These are phyloP conservation scores for Nematostella vectensis DNA, from an alignment of 92 coral and sea anemone genomes.

Conservation along the genomic window DNA sequence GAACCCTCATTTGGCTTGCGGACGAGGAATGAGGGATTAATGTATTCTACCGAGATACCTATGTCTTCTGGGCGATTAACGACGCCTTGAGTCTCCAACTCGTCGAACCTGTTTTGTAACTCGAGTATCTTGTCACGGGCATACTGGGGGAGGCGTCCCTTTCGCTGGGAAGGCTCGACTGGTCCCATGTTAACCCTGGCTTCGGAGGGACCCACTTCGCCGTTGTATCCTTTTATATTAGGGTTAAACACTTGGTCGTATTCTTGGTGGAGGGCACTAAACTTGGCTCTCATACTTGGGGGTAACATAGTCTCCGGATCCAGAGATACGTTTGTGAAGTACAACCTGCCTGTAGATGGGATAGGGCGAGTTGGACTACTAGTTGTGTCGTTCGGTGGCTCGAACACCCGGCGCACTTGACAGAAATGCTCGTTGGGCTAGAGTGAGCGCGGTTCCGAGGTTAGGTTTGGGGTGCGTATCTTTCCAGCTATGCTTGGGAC, in stretches of 20 bases:
- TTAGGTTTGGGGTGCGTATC: slow-evolving; percentile 30
- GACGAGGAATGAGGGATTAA: slow-evolving; percentile 38
- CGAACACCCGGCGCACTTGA: slow-evolving; percentile 16
- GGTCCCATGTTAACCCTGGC: slow-evolving; percentile 68
- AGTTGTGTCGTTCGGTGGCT: too few relatives aligned
- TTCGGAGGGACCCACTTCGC: slow-evolving; percentile 49
- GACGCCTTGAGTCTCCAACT: slow-evolving; percentile 16
- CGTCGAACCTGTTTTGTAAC: slow-evolving; percentile 19
- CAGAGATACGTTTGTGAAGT: too few relatives aligned
- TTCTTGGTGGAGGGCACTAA: neutral
- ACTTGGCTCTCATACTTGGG: too few relatives aligned
- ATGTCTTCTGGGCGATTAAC: slow-evolving; percentile 12
- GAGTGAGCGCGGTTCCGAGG: slow-evolving; percentile 17
- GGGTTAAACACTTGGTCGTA: slow-evolving; percentile 14
- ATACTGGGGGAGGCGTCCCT: slow-evolving; percentile 55
- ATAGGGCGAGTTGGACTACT: too few relatives aligned
- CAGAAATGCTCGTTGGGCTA: slow-evolving; percentile 40
- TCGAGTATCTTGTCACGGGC: slow-evolving; percentile 8
- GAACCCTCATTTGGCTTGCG: slow-evolving; percentile 30
- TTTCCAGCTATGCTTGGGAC: slow-evolving; percentile 23
- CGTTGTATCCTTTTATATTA: slow-evolving; percentile 53
- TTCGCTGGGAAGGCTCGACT: slow-evolving; percentile 56
- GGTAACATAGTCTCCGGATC: too few relatives aligned
- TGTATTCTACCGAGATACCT: slow-evolving; percentile 28
- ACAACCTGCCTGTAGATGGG: too few relatives aligned